Base-by-base conservation (phyloP, 1,140 invertebrate species). In the Aricia agestis region DNA sequence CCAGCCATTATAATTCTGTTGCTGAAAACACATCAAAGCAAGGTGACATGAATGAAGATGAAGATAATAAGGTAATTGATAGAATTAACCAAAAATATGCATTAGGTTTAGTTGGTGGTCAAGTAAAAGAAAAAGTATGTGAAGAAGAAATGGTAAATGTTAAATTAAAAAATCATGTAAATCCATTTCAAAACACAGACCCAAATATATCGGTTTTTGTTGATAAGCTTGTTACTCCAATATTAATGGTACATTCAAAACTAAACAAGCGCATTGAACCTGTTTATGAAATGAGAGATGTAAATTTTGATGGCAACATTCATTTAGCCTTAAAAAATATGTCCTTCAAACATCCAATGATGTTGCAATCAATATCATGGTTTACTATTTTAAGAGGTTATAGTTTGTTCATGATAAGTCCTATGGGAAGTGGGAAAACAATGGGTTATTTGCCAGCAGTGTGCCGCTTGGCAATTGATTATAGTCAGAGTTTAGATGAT, bases 361-460 rank as follows among this genome's bases (percentile, higher is more conserved):
- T 80, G 69, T 66, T 93, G 18, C 93, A 93, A 72, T 83, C 82
- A 1, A 86, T 93, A 11, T 85, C 89, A 0, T 93, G 93, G 92
- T 75, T 80, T 36, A 84, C 86, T 6, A 86, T 93, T 69, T 76
- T 93, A 45, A 78, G 92, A 6, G 89, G 90, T 0, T 83, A 90
- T 45, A 92, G 92, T 71, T 73, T 90, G 1, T 88, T 92, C 65
- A 79, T 93, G 72, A 78, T 93, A 0, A 82, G 89, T 71, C 84
- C 89, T 4, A 70, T 78, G 15, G 74, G 78, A 17, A 88, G 92
- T 71, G 93, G 93, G 1, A 93, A 93, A 78, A 93, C 93, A 11
- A 78, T 93, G 70, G 90, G 91, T 0, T 93, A 93, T 81, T 72
- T 93, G 15, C 92, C 92, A 1, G 85, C 91, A 6, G 77, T 93